Percentiles rank a stretch among this genome's conserved stretches.
Evolutionary conservation across 2,113 vertebrate species (phyloP).

Genomic region (Hirundichthys speculiger): DNA sequence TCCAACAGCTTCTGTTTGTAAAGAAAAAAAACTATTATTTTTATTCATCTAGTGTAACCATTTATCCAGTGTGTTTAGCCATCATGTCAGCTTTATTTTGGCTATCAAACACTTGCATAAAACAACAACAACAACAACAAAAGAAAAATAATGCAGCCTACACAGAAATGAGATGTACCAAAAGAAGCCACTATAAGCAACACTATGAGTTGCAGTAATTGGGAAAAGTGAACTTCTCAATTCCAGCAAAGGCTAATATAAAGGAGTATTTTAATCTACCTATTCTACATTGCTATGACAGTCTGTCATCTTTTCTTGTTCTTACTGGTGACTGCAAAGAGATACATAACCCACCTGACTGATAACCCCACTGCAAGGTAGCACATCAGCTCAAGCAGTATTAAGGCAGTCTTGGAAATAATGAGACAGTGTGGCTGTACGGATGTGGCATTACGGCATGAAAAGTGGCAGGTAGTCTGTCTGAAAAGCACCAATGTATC

Average conservation of each 20-base stretch:
- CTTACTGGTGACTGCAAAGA: slow-evolving; percentile 2
- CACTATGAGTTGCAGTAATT: too few relatives aligned
- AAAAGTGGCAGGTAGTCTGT: slow-evolving; percentile 52
- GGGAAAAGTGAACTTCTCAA: neutral
- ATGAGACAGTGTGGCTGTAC: slow-evolving; percentile 42
- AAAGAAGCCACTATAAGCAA: too few relatives aligned
- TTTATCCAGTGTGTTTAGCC: too few relatives aligned
- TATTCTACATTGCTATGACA: neutral
- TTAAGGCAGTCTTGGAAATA: slow-evolving; percentile 43
- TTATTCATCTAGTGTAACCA: too few relatives aligned
- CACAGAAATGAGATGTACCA: too few relatives aligned
- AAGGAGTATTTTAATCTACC: neutral
- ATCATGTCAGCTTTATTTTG: too few relatives aligned
- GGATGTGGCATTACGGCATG: slow-evolving; percentile 33
- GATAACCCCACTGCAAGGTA: neutral
- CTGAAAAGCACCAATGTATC: slow-evolving; percentile 33
- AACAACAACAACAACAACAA: too few relatives aligned
- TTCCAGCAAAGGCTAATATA: neutral
- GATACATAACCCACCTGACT: slow-evolving; percentile 17
- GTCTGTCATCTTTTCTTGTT: neutral
- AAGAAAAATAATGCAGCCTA: too few relatives aligned
- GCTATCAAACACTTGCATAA: too few relatives aligned
- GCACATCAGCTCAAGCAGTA: slow-evolving; percentile 28
- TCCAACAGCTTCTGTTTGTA: too few relatives aligned
- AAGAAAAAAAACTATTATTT: too few relatives aligned